Evolutionary conservation across 2,797 vertebrate genomes (phyloP).

Genomic region (Anas bahamensis): DNA sequence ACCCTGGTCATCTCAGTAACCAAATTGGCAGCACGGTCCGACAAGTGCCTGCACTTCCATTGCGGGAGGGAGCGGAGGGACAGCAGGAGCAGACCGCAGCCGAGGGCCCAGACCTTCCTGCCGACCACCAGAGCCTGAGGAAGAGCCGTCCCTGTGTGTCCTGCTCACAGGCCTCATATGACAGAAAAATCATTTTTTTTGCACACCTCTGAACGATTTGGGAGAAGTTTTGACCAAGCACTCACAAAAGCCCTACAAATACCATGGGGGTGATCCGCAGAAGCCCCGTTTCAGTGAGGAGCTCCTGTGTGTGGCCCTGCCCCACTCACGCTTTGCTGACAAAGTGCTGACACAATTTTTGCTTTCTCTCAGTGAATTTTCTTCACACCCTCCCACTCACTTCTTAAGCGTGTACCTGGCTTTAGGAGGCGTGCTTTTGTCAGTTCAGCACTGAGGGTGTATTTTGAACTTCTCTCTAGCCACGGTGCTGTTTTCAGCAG

Average conservation of each 20-base stretch:
- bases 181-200: background rate
- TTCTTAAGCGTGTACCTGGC: background rate
- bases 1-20: constrained; percentile 28
- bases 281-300: background rate
- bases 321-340: background rate
- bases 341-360: background rate
- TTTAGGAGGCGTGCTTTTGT: background rate
- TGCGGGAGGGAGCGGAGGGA: background rate
- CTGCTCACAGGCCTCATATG: background rate
- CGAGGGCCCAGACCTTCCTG: background rate
- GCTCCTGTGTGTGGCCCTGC: background rate
- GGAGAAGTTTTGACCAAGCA: background rate
- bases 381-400: background rate
- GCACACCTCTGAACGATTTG: accelerated
- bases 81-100: background rate
- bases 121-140: background rate
- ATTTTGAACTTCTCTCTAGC: background rate
- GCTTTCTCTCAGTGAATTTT: background rate
- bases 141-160: background rate
- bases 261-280: background rate
- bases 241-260: background rate
- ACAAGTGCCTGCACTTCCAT: background rate
- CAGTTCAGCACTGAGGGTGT: background rate
- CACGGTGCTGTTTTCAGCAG: background rate
- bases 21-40: background rate